Base-by-base conservation (phyloP, 2,888 invertebrate species). In the Chirona hameri region DNA sequence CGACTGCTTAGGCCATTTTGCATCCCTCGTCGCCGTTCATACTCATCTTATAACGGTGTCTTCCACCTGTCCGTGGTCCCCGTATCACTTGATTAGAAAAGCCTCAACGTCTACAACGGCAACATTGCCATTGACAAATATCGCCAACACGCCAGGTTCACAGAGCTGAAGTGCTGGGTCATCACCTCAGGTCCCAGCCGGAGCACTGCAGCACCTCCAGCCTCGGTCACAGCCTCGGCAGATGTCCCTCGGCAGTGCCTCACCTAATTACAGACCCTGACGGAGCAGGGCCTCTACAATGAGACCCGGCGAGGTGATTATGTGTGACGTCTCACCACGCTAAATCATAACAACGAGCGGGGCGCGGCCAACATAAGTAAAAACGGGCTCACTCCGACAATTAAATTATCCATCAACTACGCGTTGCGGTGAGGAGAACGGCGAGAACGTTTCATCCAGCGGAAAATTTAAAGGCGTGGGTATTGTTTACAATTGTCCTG, bases 301-400 rank as follows among this genome's bases (percentile, higher is more conserved):
- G 18, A 72, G 31, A n/a, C 0, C 27, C 76, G 18, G 1, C 24
- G 46, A 1, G 9, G 46, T 39, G 24, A 24, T 76, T 76, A 72
- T 46, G 39, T 5, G 39, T 24, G 76, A 76, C 39, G 24, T 39
- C 46, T 46, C 10, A 24, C 76, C 39, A 5, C 39, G 15, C 76
- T 76, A 76, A 76, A 76, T 76, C 76, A 76, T 76, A 76, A 76
- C 76, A 76, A 46, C 76, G 76, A 76, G 76, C 24, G 46, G 24
- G 24, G 9, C 5, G 24, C 10, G 24, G 76, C 46, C 76, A 46
- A 39, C 76, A 46, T 24, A 46, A 24, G 46, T 76, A 76, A 9
- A 15, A 76, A 2, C 76, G 10, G n/a, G 9, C 46, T 7, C 39
- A 24, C 24, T 10, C 7, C 46, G 72, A 1, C 65, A n/a, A 5